Base-by-base conservation (phyloP, 2,113 vertebrate species). In the Opisthocomus hoazin region DNA sequence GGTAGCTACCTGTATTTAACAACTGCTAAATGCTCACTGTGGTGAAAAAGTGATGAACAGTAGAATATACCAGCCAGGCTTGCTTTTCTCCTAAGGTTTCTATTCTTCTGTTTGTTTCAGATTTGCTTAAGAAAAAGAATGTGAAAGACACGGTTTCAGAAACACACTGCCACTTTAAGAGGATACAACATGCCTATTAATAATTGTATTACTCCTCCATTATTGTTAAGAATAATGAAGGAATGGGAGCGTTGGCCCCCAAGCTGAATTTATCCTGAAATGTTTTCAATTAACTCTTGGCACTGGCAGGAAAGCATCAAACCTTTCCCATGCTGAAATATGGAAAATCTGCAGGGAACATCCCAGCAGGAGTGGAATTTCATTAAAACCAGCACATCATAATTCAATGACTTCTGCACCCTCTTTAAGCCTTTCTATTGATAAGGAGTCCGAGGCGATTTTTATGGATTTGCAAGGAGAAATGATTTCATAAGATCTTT, bases 271-370 rank as follows among this genome's bases (percentile, higher is more conserved):
- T 99, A 98, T 97, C 96, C 97, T 97, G 98, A 98, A 98, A 98
- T 98, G 98, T 98, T 99, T 99, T 99, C 98, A 99, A 98, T 99
- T 98, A 98, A 98, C 97, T 98, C 98, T 98, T 99, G 98, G 98
- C 98, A 98, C 97, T 1, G 50, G 95, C 98, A 98, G 97, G 98
- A 99, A 98, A 98, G 97, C 97, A 98, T 98, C 98, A 98, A 98
- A 98, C 98, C 97, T 99, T 99, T 98, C 98, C 98, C 98, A 98
- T 98, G 98, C 98, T 97, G 98, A 98, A 98, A 98, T 98, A 99
- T 98, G 98, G 98, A 99, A 99, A 99, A 98, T 98, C 98, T 98
- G 98, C 97, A 98, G 98, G 98, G 98, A 98, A 97, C 96, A 95
- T 98, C 98, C 98, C 98, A 98, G 98, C 98, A 97, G 98, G 98